Evolutionary conservation across 1,140 invertebrate genomes (phyloP).

Genomic region (Scaptomyza pallida): DNA sequence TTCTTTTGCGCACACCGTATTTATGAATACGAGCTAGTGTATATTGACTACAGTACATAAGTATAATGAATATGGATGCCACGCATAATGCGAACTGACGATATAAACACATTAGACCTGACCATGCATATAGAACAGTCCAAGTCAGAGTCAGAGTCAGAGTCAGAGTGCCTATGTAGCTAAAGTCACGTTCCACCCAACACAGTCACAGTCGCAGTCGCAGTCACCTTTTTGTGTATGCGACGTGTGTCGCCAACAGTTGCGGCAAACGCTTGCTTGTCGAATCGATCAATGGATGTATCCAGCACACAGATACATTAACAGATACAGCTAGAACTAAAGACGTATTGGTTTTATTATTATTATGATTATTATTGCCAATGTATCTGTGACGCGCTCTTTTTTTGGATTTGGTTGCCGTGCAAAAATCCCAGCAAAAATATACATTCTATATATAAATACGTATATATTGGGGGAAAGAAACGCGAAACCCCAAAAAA

Average conservation of each 20-base stretch:
- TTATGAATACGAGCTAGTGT: constrained; percentile 52
- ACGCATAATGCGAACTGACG: constrained; percentile 59
- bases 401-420: not conserved
- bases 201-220: constrained; percentile 9
- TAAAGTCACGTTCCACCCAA: constrained; percentile 64
- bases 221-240: constrained; percentile 53
- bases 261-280: constrained; percentile 61
- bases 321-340: constrained; percentile 1
- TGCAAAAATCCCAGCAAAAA: constrained; percentile 2
- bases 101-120: constrained; percentile 21
- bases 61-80: constrained; percentile 73
- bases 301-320: not conserved
- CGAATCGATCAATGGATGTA: constrained; percentile 71
- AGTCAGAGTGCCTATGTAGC: constrained; percentile 3
- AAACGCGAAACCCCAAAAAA: constrained; percentile 13
- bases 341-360: constrained; percentile 22
- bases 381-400: not conserved
- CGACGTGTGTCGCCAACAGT: constrained; percentile 39
- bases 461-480: not conserved
- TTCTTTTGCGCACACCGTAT: constrained; percentile 47
- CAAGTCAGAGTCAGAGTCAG: not conserved
- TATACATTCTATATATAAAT: constrained; percentile 19
- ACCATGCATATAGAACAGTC: constrained; percentile 40
- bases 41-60: not conserved
- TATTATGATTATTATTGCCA: constrained; percentile 25